Percentiles rank a stretch among this genome's conserved stretches.
Evolutionary conservation across 2,888 invertebrate genomes (phyloP).

Genomic region (Coremacera marginata): DNA sequence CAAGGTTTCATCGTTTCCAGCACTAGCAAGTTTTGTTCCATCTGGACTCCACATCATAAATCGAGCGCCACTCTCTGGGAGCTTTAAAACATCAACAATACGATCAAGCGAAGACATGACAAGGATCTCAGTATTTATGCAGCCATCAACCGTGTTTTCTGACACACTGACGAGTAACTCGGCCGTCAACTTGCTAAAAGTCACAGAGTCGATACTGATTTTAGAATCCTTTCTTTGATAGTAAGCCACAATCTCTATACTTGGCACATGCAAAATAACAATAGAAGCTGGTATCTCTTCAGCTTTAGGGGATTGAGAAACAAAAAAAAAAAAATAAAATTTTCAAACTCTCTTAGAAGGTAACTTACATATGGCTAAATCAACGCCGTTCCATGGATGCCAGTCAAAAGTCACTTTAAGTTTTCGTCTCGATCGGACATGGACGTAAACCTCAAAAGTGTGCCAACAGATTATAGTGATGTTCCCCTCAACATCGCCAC

Average conservation of each 20-base stretch:
- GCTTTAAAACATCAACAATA: constrained; percentile 63
- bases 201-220: constrained; percentile 62
- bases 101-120: constrained; percentile 65
- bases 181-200: constrained; percentile 68
- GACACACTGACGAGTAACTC: constrained; percentile 67
- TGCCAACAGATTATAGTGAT: constrained; percentile 59
- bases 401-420: constrained; percentile 63
- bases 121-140: constrained; percentile 57
- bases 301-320: constrained; percentile 51
- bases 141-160: constrained; percentile 52
- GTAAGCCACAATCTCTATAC: constrained; percentile 60
- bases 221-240: constrained; percentile 60
- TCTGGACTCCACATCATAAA: constrained; percentile 66
- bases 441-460: constrained; percentile 51
- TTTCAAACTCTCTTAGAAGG: background rate
- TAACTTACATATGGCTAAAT: constrained; percentile 66
- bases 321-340: background rate
- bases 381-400: constrained; percentile 70
- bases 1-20: constrained; percentile 67
- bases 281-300: constrained; percentile 62
- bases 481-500: constrained; percentile 58
- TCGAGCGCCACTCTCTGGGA: constrained; percentile 59
- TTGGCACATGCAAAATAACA: constrained; percentile 60
- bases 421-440: constrained; percentile 52
- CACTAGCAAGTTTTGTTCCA: constrained; percentile 64